Evolutionary conservation across 2,797 vertebrate genomes (phyloP), one percentile per base, ranked within the genome.

Genomic region (Galagoides demidoff): DNA sequence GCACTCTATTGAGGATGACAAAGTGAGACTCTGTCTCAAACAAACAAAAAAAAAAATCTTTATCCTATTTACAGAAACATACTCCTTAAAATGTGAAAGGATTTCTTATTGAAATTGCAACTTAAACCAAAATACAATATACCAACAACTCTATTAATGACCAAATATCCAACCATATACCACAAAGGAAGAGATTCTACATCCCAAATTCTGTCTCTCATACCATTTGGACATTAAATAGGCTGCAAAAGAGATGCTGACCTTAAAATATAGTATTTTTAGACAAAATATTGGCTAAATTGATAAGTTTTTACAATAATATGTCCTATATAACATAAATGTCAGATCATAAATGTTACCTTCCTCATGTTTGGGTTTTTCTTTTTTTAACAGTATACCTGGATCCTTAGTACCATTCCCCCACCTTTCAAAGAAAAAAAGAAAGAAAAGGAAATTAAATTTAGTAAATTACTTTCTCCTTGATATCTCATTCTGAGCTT

Each of bases 401-500:
- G 77, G 77, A 78, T 55, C 82, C 85, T 94, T 95, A 92, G 59
- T 31, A 96, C 22, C 49, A 86, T 25, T 92, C 49, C 43, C 73
- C 52, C 43, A 87, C 39, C 34, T 95, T 90, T 96, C 70, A 92
- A 31, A 71, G 63, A 73, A 55, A 57, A 79, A 57, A 70, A 81
- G 73, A 66, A 70, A 16, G 17, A 31, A 68, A 90, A 85, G 61
- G 29, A 71, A 95, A 92, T 89, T 91, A 77, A 2, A 74, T 57
- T 86, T 39, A 95, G 68, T 84, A 83, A 52, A 95, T 96, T 89
- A 78, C 73, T 89, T 84, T 90, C 49, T 95, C 68, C 71, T 92
- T 85, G 29, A 63, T 63, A 82, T 37, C 34, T 92, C 57, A 81
- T 84, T 95, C 79, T 97, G 71, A 95, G 49, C 49, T 92, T 87